Percentiles rank a stretch among this genome's conserved stretches.
Evolutionary conservation across 1,140 invertebrate species (phyloP).

Genomic region (Macrostomum lignano): DNA sequence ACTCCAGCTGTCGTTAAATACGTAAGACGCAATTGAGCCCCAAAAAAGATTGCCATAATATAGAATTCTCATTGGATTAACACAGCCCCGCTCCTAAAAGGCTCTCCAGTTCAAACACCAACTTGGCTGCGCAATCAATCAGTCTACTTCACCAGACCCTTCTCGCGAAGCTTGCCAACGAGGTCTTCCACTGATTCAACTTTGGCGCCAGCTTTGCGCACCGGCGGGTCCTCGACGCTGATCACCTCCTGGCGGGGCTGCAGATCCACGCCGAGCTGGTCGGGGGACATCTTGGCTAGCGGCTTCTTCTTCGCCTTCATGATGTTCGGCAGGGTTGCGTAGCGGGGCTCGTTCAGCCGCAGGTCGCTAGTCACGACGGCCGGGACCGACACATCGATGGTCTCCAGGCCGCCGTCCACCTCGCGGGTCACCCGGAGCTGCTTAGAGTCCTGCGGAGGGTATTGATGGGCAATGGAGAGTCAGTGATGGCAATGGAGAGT

Average conservation of each 20-base stretch:
- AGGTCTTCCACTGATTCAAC: conserved; percentile 72
- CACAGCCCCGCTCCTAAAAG: too few species aligned
- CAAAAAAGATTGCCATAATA: too few species aligned
- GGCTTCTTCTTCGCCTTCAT: conserved; percentile 98
- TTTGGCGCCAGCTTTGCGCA: conserved; percentile 59
- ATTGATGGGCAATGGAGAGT: too few species aligned
- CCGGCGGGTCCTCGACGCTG: conserved; percentile 70
- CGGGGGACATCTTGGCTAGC: conserved; percentile 58
- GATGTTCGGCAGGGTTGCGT: conserved; percentile 91
- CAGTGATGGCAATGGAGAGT: too few species aligned
- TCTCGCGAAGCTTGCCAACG: conserved; percentile 59
- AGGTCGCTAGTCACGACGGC: conserved; percentile 79
- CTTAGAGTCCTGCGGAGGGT: too few species aligned
- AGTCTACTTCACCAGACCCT: too few species aligned
- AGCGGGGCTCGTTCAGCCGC: conserved; percentile 77
- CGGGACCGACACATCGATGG: conserved; percentile 47
- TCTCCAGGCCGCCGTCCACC: conserved; percentile 85
- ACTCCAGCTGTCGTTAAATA: too few species aligned
- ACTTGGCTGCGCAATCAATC: too few species aligned
- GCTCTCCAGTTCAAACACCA: too few species aligned
- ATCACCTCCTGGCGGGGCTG: conserved; percentile 36
- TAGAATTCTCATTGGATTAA: too few species aligned
- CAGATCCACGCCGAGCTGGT: conserved; percentile 64
- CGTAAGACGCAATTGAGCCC: too few species aligned
- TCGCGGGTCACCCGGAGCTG: conserved; percentile 60